These are phyloP conservation scores for Phyto melanocephala DNA, from an alignment of 2,888 invertebrate genomes.

Conservation along the genomic window DNA sequence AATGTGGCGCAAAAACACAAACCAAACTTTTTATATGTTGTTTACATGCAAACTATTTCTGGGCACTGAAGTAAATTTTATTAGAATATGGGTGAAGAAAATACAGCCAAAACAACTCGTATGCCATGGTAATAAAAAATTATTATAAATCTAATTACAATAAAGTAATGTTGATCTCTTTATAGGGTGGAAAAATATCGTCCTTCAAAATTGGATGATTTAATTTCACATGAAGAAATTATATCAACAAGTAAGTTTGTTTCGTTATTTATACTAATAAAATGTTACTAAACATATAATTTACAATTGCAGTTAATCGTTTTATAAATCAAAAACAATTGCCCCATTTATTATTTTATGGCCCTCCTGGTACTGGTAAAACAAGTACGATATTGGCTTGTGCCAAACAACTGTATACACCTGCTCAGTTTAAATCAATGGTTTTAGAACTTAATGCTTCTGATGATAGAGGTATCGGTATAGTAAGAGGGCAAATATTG, in stretches of 20 bases:
- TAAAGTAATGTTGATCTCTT: not conserved
- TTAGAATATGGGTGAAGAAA: constrained; percentile 61
- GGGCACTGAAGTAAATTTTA: no score
- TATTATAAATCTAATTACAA: not conserved
- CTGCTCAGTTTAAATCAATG: constrained; percentile 95
- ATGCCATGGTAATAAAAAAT: constrained; percentile 70
- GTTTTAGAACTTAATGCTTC: constrained; percentile 97
- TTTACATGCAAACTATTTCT: constrained; percentile 27
- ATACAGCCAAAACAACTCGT: constrained; percentile 66
- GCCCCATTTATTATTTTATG: constrained; percentile 97
- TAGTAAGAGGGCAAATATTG: constrained; percentile 94
- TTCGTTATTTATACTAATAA: not conserved
- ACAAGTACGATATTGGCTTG: constrained; percentile 98
- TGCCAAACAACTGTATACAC: constrained; percentile 93
- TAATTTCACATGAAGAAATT: constrained; percentile 98
- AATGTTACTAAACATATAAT: not conserved
- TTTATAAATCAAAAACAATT: constrained; percentile 95
- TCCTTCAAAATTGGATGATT: constrained; percentile 92
- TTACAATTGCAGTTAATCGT: constrained; percentile 86
- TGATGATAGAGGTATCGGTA: constrained; percentile 97
- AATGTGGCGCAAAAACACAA: constrained; percentile 48
- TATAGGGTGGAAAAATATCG: constrained; percentile 98
- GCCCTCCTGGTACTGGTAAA: constrained; percentile 99
- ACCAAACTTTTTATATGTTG: constrained; percentile 44
- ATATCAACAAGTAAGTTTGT: constrained; percentile 91